A percentile compares a stretch with the other conserved stretches of the same genome.
These are phyloP conservation scores for Euthynnus affinis DNA, from an alignment of 2,797 vertebrate species.

Conservation along the genomic window DNA sequence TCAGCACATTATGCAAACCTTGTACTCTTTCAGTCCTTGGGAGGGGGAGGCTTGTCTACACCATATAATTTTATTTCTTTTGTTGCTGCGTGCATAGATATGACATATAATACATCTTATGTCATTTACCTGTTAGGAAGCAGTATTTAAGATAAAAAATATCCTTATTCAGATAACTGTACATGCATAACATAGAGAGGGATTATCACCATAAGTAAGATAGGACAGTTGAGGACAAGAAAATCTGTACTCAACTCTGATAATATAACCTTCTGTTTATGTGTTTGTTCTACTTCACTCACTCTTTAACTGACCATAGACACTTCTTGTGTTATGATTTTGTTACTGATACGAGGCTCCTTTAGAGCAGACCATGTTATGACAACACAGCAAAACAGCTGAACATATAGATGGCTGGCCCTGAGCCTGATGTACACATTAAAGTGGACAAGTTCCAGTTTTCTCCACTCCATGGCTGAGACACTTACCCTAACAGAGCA, in stretches of 20 bases:
- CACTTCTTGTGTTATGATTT: not conserved
- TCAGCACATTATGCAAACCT: slow-evolving; percentile 1
- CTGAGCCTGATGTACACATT: not conserved
- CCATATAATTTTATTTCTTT: too few relatives aligned
- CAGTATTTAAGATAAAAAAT: slow-evolving; percentile 9
- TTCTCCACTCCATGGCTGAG: not conserved
- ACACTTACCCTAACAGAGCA: slow-evolving; percentile 9
- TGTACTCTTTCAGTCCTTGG: not conserved
- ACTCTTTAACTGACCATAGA: not conserved
- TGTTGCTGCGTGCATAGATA: slow-evolving; percentile 7
- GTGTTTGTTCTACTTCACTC: not conserved
- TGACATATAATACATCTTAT: not conserved
- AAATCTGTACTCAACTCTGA: not conserved
- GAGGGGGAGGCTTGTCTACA: too few relatives aligned
- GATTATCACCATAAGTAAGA: too few relatives aligned
- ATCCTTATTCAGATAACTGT: slow-evolving; percentile 25
- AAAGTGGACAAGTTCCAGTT: not conserved
- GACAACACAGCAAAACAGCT: slow-evolving; percentile 29
- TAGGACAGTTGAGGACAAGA: too few relatives aligned
- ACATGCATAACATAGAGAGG: too few relatives aligned
- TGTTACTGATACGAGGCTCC: slow-evolving; percentile 11
- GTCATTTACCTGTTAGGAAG: slow-evolving; percentile 5
- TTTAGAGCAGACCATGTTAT: slow-evolving; percentile 23
- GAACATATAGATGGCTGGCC: not conserved
- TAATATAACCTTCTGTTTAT: not conserved